Conservation (phyloP, 1,140 invertebrate genomes). For the Gonatopus flavifemur region DNA sequence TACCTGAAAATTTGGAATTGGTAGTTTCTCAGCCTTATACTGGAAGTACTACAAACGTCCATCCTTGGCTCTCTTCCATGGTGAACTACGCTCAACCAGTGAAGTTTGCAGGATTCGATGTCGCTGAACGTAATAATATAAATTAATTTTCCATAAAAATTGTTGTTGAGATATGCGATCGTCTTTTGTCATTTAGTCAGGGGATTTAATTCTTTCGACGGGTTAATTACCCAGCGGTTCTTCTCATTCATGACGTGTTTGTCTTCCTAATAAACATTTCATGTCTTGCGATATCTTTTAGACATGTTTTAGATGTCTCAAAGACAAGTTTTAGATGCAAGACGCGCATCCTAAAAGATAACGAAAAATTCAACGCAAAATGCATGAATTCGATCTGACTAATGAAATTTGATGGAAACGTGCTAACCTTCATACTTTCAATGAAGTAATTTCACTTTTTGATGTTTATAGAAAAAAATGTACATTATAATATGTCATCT, state of each 20-base stretch:
- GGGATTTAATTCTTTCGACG: too few species aligned
- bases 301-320: neutral
- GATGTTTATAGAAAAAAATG: constrained; percentile 79
- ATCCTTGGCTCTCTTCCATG: constrained; percentile 97
- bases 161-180: constrained; percentile 11
- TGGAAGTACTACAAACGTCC: constrained; percentile 97
- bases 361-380: too few species aligned
- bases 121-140: constrained; percentile 92
- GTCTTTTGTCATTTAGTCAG: too few species aligned
- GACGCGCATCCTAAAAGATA: too few species aligned
- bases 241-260: too few species aligned
- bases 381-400: neutral
- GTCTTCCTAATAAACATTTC: too few species aligned
- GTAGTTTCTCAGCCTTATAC: constrained; percentile 81
- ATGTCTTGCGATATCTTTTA: neutral
- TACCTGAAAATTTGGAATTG: constrained; percentile 67
- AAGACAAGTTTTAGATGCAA: too few species aligned
- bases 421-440: neutral
- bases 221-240: too few species aligned
- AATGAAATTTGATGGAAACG: neutral
- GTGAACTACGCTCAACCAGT: constrained; percentile 99
- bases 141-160: constrained; percentile 9
- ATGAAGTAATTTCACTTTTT: neutral
- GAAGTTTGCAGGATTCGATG: constrained; percentile 98
- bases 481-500: constrained; percentile 98